Evolutionary conservation across 2,888 invertebrate species (phyloP), one percentile per base, ranked within the genome.

Genomic region (Mimumesa dahlbomi): DNA sequence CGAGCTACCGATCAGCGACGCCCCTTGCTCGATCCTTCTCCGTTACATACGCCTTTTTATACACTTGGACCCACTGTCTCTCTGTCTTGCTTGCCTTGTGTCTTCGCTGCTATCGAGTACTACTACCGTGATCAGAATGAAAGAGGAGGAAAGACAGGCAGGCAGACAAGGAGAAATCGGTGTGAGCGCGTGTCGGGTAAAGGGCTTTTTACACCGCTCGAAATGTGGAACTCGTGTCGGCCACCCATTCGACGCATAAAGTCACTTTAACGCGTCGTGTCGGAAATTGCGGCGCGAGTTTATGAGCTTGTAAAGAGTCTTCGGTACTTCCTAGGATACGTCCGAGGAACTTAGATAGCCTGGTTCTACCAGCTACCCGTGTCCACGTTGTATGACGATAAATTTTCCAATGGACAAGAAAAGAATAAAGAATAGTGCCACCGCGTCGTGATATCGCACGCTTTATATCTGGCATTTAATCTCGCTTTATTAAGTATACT

Each of bases 1-100:
- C 62, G 31, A 46, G 73, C 75, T 76, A 79, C 82, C 71, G 79
- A 83, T 80, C 83, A 76, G 58, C 70, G 61, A 65, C 77, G 71
- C 74, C 59, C 61, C 56, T 61, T 25, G 18, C 54, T 49, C 50
- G 1, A 4, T 25, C 50, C 21, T 4, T 34, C 52, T 36, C 14
- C 42, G 31, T 48, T 29, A 36, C n/a, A n/a, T n/a, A n/a, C 46
- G 18, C 31, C 11, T 14, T 45, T 36, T 46, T 42, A 22, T 34
- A 25, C 18, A 34, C 18, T 49, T 9, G 22, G 29, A 14, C 16
- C 43, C 42, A 29, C 34, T 29, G 22, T 21, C 18, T 34, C 38
- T 22, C 13, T 38, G 29, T 40, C 13, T 36, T n/a, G 13, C 29
- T 6, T 34, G n/a, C 16, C 13, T 46, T 42, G 13, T 42, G 13